Conservation (phyloP, 2,797 vertebrate genomes). For the Acanthurus leucopareius region DNA sequence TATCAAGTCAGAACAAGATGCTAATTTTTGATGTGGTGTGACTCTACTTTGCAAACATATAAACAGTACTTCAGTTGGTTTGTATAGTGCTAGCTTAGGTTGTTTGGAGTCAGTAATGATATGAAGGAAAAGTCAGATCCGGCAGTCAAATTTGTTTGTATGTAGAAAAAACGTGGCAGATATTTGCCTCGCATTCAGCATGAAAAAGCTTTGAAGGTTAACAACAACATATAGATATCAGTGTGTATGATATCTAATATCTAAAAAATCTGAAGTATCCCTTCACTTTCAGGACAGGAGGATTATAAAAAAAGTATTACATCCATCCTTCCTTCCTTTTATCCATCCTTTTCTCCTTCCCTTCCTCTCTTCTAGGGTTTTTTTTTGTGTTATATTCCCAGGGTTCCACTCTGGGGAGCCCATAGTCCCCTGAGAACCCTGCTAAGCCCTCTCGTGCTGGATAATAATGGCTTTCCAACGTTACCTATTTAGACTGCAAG, state of each 20-base stretch:
- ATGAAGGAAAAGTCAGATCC: too few species aligned
- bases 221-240: not conserved
- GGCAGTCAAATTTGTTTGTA: too few species aligned
- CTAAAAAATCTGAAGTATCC: conserved; percentile 3
- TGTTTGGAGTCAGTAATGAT: not conserved
- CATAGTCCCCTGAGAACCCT: conserved; percentile 77
- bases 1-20: too few species aligned
- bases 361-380: conserved; percentile 48
- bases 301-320: not conserved
- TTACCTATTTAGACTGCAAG: conserved; percentile 85
- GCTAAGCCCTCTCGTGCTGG: conserved; percentile 74
- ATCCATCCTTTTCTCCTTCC: conserved; percentile 2
- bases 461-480: conserved; percentile 84
- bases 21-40: too few species aligned
- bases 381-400: conserved; percentile 56
- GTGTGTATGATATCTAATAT: conserved; percentile 1
- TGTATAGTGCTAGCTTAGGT: not conserved
- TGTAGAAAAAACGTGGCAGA: too few species aligned
- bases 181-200: not conserved
- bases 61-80: not conserved
- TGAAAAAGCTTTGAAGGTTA: not conserved
- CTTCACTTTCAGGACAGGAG: not conserved
- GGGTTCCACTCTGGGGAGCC: conserved; percentile 69
- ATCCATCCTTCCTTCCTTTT: conserved; percentile 20
- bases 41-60: too few species aligned